Percentiles rank a stretch among this genome's conserved stretches.
Conservation (phyloP, 2,797 vertebrate genomes). For the Danio tinwini region DNA sequence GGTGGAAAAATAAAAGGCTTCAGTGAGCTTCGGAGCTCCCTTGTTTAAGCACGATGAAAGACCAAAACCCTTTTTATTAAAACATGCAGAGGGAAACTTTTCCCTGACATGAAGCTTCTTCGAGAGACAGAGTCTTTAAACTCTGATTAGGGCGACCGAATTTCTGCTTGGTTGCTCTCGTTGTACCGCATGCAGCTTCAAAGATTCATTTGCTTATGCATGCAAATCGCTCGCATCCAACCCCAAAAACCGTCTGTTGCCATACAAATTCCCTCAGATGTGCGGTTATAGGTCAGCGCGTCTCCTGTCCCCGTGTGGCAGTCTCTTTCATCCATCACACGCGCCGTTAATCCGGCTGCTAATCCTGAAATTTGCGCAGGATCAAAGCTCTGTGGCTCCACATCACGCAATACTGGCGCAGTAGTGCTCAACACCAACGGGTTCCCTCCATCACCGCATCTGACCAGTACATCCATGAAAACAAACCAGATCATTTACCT, state of each 20-base stretch:
- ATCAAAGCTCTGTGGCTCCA: conserved; percentile 7
- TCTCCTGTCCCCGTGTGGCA: conserved; percentile 15
- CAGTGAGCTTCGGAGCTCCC: neutral
- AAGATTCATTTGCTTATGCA: conserved; percentile 69
- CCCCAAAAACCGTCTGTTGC: conserved; percentile 52
- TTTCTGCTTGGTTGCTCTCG: conserved; percentile 59
- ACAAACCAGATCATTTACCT: conserved; percentile 67
- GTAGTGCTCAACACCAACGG: conserved; percentile 10
- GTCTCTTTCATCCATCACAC: conserved; percentile 33
- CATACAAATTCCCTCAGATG: conserved; percentile 69
- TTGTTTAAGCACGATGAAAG: conserved; percentile 40
- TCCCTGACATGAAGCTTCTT: conserved; percentile 34
- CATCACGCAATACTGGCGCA: conserved; percentile 20
- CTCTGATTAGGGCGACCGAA: conserved; percentile 65
- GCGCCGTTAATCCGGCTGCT: conserved; percentile 12
- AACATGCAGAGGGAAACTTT: conserved; percentile 34
- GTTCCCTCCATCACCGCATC: neutral
- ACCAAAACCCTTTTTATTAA: conserved; percentile 53
- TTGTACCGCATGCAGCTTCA: conserved; percentile 65
- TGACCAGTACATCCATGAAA: conserved; percentile 40
- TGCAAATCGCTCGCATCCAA: conserved; percentile 60
- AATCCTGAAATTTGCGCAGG: conserved; percentile 27
- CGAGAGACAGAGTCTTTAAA: conserved; percentile 29
- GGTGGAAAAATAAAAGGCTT: neutral
- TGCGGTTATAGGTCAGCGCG: conserved; percentile 69